phyloP scores from a whole-genome alignment of 1,140 invertebrate genomes.

The Harlomillsia oculata region DNA sequence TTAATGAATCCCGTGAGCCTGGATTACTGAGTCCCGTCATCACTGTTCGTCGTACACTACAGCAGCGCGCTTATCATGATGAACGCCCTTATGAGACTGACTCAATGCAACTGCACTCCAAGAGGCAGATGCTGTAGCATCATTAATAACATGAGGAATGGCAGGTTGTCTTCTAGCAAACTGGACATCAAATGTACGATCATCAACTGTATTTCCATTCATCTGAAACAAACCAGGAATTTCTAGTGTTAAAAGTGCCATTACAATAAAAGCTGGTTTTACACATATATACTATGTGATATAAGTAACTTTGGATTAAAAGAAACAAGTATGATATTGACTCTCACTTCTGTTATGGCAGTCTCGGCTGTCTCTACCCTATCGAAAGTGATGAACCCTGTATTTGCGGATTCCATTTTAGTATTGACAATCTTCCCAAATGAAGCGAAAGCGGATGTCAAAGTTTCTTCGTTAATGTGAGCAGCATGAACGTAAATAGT shows the following conservation, averaged over 20 bases:
- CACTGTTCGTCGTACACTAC: constrained; percentile 57
- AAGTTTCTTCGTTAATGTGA: constrained; percentile 11
- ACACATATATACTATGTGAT: too few species aligned
- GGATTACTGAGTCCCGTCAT: too few species aligned
- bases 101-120: constrained; percentile 73
- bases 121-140: constrained; percentile 62
- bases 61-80: constrained; percentile 60
- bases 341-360: constrained; percentile 66
- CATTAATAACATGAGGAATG: constrained; percentile 58
- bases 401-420: constrained; percentile 8
- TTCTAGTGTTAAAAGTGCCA: neutral
- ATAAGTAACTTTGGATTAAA: neutral
- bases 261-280: neutral
- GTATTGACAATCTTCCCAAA: constrained; percentile 26
- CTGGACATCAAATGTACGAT: constrained; percentile 68
- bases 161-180: constrained; percentile 70
- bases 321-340: too few species aligned
- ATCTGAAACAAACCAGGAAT: constrained; percentile 45
- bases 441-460: constrained; percentile 15
- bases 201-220: constrained; percentile 70
- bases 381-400: constrained; percentile 77
- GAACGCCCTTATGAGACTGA: constrained; percentile 68
- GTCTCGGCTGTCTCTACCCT: constrained; percentile 75
- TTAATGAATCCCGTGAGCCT: too few species aligned
- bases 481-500: constrained; percentile 24